These are phyloP conservation scores for Menura novaehollandiae DNA, from an alignment of 2,113 vertebrate species.

Conservation along the genomic window DNA sequence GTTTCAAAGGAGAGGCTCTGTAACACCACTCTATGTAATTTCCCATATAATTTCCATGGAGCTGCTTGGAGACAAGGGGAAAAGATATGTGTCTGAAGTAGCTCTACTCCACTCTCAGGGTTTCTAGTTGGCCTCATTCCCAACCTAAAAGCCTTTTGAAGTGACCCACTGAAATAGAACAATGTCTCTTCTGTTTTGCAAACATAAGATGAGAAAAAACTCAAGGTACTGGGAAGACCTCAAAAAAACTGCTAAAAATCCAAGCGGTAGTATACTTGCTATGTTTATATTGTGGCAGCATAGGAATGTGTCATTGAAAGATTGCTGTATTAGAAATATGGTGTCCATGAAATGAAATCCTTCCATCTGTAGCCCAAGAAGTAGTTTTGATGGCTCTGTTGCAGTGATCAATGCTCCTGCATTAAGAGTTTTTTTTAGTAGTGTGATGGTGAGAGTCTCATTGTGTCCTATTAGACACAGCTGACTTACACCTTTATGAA, in stretches of 20 bases:
- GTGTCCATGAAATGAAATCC: not conserved
- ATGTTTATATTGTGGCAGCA: not conserved
- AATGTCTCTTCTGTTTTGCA: not conserved
- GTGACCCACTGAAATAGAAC: not conserved
- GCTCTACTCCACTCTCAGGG: not conserved
- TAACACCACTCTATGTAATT: not conserved
- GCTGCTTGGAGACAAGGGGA: not conserved
- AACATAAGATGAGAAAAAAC: not conserved
- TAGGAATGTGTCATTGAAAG: not conserved
- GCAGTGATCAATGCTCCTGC: not conserved
- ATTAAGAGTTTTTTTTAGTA: not conserved
- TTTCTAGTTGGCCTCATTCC: not conserved
- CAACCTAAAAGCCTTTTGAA: not conserved
- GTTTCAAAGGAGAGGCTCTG: not conserved
- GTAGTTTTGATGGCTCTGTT: not conserved
- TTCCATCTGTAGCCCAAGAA: not conserved
- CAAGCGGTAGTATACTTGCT: not conserved
- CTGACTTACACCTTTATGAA: not conserved
- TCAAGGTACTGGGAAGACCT: not conserved
- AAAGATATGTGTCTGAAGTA: not conserved
- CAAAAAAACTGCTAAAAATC: not conserved
- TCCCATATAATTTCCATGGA: not conserved
- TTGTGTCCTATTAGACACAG: not conserved
- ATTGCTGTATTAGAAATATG: not conserved
- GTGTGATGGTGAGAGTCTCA: not conserved